Base-by-base conservation (phyloP, 1,140 invertebrate genomes). In the Bilobella aurantiaca region DNA sequence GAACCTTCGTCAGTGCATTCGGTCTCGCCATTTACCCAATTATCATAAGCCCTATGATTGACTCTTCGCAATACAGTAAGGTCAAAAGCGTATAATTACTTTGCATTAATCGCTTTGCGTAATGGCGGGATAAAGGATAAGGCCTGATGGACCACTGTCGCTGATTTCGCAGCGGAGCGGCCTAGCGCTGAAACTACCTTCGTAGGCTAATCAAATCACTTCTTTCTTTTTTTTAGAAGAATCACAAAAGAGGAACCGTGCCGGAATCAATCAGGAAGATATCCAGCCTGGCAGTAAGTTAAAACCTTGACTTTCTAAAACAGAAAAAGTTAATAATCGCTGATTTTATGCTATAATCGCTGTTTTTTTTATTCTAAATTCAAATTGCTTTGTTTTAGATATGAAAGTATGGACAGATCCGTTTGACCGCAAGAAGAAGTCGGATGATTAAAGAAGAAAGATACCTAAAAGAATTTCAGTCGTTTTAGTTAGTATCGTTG, bases 351-450 rank as follows among this genome's bases (percentile, higher is more conserved):
- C n/a, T 42, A 42, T 42, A 42, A 42, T 42, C 34, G 18, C n/a
- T n/a, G n/a, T n/a, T n/a, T 30, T 28, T 46, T 63, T 57, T 65
- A 23, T 53, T 31, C 29, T 58, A 64, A 30, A 42, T 53, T 5
- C 64, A 58, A 68, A 62, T 73, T 73, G 71, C 61, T 49, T 68
- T 58, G 71, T 83, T 82, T 73, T 77, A 86, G 84, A 84, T 77
- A 86, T 86, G 85, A 86, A 84, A 77, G 81, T 86, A 16, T 86
- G 84, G 84, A 77, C 79, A 56, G 83, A 86, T 79, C 84, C 84
- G 49, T 86, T 86, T 78, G 81, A 79, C 37, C 77, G 81, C 58
- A 83, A 82, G 71, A 72, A 78, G 69, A n/a, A 66, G 85, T 31
- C 2, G 28, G 37, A 60, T 25, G 23, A 0, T 18, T 32, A n/a